Base-by-base conservation (phyloP, 1,140 invertebrate species). In the Calephelis virginiensis region DNA sequence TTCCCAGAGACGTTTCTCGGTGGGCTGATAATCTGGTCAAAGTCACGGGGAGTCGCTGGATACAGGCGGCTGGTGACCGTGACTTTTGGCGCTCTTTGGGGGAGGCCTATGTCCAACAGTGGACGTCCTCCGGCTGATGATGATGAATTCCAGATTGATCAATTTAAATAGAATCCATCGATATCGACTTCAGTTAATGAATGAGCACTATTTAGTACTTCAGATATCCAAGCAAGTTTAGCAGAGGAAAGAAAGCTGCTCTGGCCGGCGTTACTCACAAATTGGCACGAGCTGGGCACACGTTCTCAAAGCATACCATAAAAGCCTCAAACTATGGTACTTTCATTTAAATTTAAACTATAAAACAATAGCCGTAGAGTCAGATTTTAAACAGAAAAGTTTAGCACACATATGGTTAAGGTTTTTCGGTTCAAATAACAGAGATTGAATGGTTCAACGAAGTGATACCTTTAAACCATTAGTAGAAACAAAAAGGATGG, bases 221-320 rank as follows among this genome's bases (percentile, higher is more conserved):
- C 80, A 85, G 83, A 86, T 88, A 89, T 90, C 81, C 79, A 81
- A 82, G 79, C 85, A 83, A 86, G 86, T 89, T 89, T 84, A 90
- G 83, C 86, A 86, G 74, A 84, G 85, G 86, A 90, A 90, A 90
- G 85, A 89, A 90, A 90, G 87, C 87, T 83, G 82, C 79, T 77
- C 71, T 84, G 85, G 82, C 83, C 86, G 85, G 78, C 82, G 83
- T 85, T 88, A 88, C 86, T 86, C 88, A 90, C 88, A 90, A 90
- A 90, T 90, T 88, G 88, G 85, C 88, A 88, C 88, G 88, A 90
- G 88, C 85, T 82, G 78, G 81, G 82, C 88, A 90, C 88, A 85
- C 86, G 86, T 81, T 81, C 53, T 64, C 46, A 28, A 53, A 12
- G 48, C 73, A 71, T 70, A 48, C 45, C 56, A 70, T 45, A 83